phyloP scores from a whole-genome alignment of 2,888 invertebrate species.

The Tribolium freemani region DNA sequence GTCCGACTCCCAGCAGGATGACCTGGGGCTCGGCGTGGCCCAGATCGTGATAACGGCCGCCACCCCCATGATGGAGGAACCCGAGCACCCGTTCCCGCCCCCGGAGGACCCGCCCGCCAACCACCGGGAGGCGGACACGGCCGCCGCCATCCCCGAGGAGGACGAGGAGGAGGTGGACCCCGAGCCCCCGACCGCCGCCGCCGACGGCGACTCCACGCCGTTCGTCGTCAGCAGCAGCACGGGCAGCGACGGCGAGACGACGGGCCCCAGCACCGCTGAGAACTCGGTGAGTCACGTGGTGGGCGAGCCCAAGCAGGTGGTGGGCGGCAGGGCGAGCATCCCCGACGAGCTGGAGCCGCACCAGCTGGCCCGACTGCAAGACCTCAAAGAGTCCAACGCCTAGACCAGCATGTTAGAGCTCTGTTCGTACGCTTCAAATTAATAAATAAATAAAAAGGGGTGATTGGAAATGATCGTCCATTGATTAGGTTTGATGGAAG shows the following conservation, averaged over 20 bases:
- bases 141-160: constrained; percentile 47
- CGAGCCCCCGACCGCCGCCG: constrained; percentile 34
- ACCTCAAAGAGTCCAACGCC: constrained; percentile 92
- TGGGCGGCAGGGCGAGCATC: constrained; percentile 85
- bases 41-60: constrained; percentile 95
- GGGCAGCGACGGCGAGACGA: constrained; percentile 77
- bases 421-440: constrained; percentile 57
- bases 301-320: constrained; percentile 77
- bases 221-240: constrained; percentile 77
- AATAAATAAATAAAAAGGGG: constrained; percentile 22
- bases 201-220: constrained; percentile 73
- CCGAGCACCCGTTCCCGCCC: constrained; percentile 84
- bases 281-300: constrained; percentile 72
- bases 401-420: constrained; percentile 67
- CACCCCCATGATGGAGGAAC: constrained; percentile 91
- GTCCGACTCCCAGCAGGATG: constrained; percentile 61
- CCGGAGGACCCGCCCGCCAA: constrained; percentile 65
- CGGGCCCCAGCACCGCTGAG: constrained; percentile 75
- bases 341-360: constrained; percentile 92
- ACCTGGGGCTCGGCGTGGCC: constrained; percentile 84
- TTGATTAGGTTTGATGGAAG: too few relatives aligned
- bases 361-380: constrained; percentile 88
- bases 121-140: constrained; percentile 47
- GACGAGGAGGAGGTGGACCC: constrained; percentile 43
- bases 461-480: too few relatives aligned